Evolutionary conservation across 2,113 vertebrate species (phyloP), one percentile per base, ranked within the genome.

Genomic region (Paratilapia polleni): DNA sequence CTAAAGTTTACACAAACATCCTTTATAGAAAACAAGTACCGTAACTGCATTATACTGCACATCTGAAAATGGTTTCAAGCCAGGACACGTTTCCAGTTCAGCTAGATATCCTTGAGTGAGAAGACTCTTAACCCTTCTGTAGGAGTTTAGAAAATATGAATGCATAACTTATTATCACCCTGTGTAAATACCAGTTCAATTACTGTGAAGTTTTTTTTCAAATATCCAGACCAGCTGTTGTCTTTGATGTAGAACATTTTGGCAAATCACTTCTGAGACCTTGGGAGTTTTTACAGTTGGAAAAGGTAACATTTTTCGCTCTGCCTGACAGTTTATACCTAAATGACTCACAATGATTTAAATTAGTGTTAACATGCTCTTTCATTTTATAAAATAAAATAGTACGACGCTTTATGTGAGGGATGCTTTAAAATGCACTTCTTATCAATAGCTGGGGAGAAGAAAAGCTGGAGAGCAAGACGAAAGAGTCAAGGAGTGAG

Each of bases 231-330:
- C 20, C 78, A 86, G 83, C 84, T 87, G 47, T 73, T 13, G 43
- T 61, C 14, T 82, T 68, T 68, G 47, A 73, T 74, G 64, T 74
- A 82, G 70, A 82, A 54, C 60, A 24, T 82, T 78, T 81, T 79
- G 75, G 70, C 20, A 62, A 80, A 85, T 86, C 54, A 81, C 6
- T 6, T 26, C 61, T 78, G 80, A 89, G 88, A 89, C 77, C 82
- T 56, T 31, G 80, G 34, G 89, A 90, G 74, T 83, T 94, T 92
- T 81, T 87, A 84, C 83, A 92, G 86, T 89, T 92, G 87, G 75
- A 89, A 78, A 80, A 66, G 47, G 58, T 60, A 74, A 80, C 70
- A 77, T 52, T 80, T 73, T 73, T 73, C n/a, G 68, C 68, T 73
- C 26, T 12, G 22, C 26, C 41, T 54, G 31, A 34, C 70, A 81